These are phyloP conservation scores for Panthera uncia DNA, from an alignment of 2,113 vertebrate species.

Conservation along the genomic window DNA sequence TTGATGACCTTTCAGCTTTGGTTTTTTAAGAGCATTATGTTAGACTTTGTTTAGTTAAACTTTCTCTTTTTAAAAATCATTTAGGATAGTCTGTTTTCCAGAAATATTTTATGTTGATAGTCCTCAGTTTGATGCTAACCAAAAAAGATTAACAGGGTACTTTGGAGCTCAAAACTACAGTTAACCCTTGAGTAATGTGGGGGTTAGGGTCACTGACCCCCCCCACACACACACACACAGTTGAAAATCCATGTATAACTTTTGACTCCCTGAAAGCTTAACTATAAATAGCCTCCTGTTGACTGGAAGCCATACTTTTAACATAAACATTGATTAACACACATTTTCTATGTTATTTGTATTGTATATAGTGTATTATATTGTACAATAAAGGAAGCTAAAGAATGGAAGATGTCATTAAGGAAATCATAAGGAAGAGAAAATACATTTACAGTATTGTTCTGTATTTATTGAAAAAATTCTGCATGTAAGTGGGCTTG, in stretches of 20 bases:
- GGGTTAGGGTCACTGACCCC: neutral
- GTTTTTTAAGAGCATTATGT: neutral
- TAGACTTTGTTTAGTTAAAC: neutral
- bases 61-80: conserved; percentile 23
- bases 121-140: conserved; percentile 10
- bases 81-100: neutral
- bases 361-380: neutral
- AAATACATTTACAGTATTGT: neutral
- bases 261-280: neutral
- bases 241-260: neutral
- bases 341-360: neutral
- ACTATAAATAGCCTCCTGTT: neutral
- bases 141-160: neutral
- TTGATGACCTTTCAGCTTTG: neutral
- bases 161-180: conserved; percentile 8
- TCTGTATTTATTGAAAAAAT: neutral
- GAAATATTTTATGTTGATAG: conserved; percentile 9
- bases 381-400: neutral
- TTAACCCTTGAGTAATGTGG: neutral
- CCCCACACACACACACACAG: fast-evolving
- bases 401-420: neutral
- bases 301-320: neutral
- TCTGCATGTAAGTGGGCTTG: neutral
- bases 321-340: neutral
- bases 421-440: neutral